Evolutionary conservation across 2,888 invertebrate genomes (phyloP).

Genomic region (Trisateles emortualis): DNA sequence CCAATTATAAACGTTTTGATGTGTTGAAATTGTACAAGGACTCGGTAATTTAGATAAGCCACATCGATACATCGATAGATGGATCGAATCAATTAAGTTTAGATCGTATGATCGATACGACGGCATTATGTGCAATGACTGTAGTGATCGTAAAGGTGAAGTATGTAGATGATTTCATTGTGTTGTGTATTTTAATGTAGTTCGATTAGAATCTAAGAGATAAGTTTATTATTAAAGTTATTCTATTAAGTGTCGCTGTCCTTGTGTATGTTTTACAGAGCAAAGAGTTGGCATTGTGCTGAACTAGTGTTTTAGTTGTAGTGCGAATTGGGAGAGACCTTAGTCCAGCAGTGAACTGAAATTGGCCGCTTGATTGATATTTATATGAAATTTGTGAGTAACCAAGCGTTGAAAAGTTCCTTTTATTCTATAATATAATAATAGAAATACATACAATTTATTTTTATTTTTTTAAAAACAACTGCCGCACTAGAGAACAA

Average conservation of each 20-base stretch:
- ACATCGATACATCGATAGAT: slow-evolving; percentile 63
- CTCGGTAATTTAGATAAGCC: slow-evolving; percentile 68
- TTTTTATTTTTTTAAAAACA: too few relatives aligned
- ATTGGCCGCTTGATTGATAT: too few relatives aligned
- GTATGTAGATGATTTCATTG: slow-evolving; percentile 49
- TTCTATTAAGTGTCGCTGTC: slow-evolving; percentile 25
- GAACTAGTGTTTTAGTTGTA: too few relatives aligned
- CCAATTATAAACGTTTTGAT: slow-evolving; percentile 46
- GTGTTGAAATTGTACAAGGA: slow-evolving; percentile 70
- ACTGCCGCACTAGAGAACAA: too few relatives aligned
- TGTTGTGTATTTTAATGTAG: slow-evolving; percentile 40
- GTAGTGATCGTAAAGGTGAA: slow-evolving; percentile 44
- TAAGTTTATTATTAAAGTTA: slow-evolving; percentile 29
- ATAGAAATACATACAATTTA: too few relatives aligned
- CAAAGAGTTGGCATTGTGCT: not conserved
- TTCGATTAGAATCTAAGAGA: slow-evolving; percentile 38
- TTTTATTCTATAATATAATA: too few relatives aligned
- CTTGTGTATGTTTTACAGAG: slow-evolving; percentile 14
- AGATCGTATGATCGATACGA: slow-evolving; percentile 57
- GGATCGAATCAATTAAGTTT: slow-evolving; percentile 66
- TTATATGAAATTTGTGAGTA: too few relatives aligned
- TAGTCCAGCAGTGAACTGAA: too few relatives aligned
- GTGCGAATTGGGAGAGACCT: too few relatives aligned
- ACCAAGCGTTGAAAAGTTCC: too few relatives aligned
- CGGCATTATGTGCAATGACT: slow-evolving; percentile 40